Base-by-base conservation (phyloP, 2,113 vertebrate genomes). In the Hippocampus comes region DNA sequence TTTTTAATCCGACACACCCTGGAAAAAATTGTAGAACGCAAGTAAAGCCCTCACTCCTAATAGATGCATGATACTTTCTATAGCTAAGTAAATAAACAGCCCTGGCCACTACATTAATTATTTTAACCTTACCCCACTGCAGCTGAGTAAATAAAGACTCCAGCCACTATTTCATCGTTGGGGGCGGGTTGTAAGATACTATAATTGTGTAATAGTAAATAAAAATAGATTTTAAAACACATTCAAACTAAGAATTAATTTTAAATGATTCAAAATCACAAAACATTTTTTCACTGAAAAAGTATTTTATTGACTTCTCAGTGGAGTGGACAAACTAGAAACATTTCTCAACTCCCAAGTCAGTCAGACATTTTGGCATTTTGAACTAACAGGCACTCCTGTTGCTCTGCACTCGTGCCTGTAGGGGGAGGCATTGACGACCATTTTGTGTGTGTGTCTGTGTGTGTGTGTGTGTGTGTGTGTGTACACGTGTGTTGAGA, bases 301-400 rank as follows among this genome's bases (percentile, higher is more conserved):
- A 90, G 90, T 90, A 90, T 78, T 95, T 94, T 95, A 94, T 94
- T 95, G 75, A 89, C 86, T 88, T 82, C 67, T 38, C 34, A 38
- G 34, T 38, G 76, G 81, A 87, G 83, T 76, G 78, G 71, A 10
- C 63, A 73, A 70, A n/a, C 61, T 68, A 70, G 61, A 38, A 75
- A 77, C 74, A 79, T 73, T 76, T 77, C 18, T 72, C 43, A 57
- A 27, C 20, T 63, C 41, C 42, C 15, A 61, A 61, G 59, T 65
- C 41, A 70, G 68, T 78, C 70, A 77, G 73, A 46, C 7, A 48
- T 48, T 79, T 83, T 89, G 82, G 81, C 86, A 84, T 78, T 66
- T 66, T 66, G 49, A 83, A 46, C 60, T 64, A 56, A 23, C 72
- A 65, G 82, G 68, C 48, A 71, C 69, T 25, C 41, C 72, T 72